These are phyloP conservation scores for Thunnus albacares DNA, from an alignment of 2,797 vertebrate genomes.

Conservation along the genomic window DNA sequence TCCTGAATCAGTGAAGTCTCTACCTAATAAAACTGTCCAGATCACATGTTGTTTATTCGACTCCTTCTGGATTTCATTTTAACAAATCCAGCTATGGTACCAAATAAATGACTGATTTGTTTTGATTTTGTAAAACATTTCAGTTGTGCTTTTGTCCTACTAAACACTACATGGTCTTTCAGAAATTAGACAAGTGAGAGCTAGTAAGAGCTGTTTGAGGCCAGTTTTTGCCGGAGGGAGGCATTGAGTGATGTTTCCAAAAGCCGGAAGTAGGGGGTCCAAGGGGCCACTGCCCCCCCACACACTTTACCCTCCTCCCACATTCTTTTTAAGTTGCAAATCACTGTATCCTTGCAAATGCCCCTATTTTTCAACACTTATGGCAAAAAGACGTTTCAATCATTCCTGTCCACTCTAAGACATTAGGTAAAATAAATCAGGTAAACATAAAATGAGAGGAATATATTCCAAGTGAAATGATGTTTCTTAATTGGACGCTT, in stretches of 20 bases:
- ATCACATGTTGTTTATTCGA: not conserved
- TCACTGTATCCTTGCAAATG: no score
- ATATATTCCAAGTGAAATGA: no score
- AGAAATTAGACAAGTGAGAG: slow-evolving; percentile 34
- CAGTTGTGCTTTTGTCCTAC: slow-evolving; percentile 4
- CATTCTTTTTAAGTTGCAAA: no score
- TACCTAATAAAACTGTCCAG: not conserved
- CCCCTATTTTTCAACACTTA: no score
- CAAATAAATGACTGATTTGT: slow-evolving; percentile 13
- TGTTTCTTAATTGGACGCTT: no score
- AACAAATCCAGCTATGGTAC: not conserved
- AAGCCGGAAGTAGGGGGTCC: not conserved
- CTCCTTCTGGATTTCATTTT: not conserved
- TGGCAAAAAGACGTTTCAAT: no score
- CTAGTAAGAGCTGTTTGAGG: slow-evolving; percentile 33
- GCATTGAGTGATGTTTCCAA: slow-evolving; percentile 37
- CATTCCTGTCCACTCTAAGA: no score
- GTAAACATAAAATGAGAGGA: no score
- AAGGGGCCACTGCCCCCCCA: no score
- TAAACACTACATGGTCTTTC: slow-evolving; percentile 7
- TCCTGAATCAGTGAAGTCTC: not conserved
- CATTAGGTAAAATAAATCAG: no score
- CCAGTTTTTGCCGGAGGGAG: slow-evolving; percentile 36
- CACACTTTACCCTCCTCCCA: no score
- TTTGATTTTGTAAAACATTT: slow-evolving; percentile 19